phyloP scores from a whole-genome alignment of 2,888 invertebrate species.

The Eristalinus sepulchralis region DNA sequence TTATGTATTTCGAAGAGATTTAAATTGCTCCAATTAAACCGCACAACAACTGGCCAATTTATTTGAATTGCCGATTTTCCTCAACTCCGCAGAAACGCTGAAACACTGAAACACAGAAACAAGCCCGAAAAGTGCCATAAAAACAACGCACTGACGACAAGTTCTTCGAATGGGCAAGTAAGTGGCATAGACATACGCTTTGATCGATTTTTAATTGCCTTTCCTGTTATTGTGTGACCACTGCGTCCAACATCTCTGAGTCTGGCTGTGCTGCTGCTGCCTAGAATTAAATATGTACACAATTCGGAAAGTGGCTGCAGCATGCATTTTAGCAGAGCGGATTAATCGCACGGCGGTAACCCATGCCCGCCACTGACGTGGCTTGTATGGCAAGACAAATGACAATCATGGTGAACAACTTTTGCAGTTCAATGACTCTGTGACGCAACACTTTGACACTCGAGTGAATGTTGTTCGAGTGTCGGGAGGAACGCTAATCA shows the following conservation, averaged over 20 bases:
- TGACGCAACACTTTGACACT: conserved; percentile 25
- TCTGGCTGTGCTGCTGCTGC: neutral
- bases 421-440: conserved; percentile 42
- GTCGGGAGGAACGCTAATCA: neutral
- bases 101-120: conserved; percentile 8
- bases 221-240: conserved; percentile 61
- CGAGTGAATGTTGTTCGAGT: neutral
- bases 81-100: neutral
- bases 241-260: neutral
- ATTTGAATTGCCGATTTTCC: conserved; percentile 48
- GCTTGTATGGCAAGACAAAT: conserved; percentile 23
- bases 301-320: conserved; percentile 30
- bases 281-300: conserved; percentile 30
- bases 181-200: conserved; percentile 66
- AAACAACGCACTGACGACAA: conserved; percentile 35
- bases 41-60: conserved; percentile 31
- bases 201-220: conserved; percentile 70
- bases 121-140: conserved; percentile 47
- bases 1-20: conserved; percentile 27
- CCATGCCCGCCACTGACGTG: neutral
- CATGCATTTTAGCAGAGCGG: neutral
- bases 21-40: conserved; percentile 63
- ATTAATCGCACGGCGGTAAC: conserved; percentile 2
- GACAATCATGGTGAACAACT: conserved; percentile 45
- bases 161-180: conserved; percentile 57